phyloP scores from a whole-genome alignment of 2,113 vertebrate species.

The Echinops telfairi region DNA sequence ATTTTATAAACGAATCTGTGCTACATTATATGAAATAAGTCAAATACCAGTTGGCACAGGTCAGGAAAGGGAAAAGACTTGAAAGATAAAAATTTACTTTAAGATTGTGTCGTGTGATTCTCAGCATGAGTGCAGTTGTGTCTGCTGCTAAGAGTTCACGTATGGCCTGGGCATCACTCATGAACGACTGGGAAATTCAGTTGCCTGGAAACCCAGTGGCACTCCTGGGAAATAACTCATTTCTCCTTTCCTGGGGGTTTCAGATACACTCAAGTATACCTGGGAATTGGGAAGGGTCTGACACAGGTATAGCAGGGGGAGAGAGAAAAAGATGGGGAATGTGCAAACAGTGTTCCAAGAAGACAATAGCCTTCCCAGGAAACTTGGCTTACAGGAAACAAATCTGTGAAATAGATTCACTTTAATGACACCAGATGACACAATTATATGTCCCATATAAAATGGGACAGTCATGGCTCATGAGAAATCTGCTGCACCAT shows the following conservation, averaged over 20 bases:
- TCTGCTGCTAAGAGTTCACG: not conserved
- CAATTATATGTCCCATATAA: too few species aligned
- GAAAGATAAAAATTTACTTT: slow-evolving; percentile 46
- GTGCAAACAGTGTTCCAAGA: not conserved
- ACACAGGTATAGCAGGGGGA: not conserved
- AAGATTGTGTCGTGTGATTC: not conserved
- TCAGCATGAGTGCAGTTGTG: not conserved
- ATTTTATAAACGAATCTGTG: slow-evolving; percentile 9
- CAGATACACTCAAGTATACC: not conserved
- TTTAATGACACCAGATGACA: not conserved
- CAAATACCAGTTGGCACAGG: slow-evolving; percentile 34
- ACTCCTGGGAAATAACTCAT: not conserved
- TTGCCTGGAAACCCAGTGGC: not conserved
- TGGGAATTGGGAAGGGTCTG: not conserved
- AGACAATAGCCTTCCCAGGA: too few species aligned
- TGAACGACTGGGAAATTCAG: not conserved
- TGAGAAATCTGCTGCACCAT: too few species aligned
- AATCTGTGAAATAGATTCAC: not conserved
- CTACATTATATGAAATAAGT: slow-evolving; percentile 26
- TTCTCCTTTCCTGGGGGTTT: not conserved
- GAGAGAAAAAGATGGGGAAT: not conserved
- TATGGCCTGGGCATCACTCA: not conserved
- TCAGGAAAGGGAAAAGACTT: slow-evolving; percentile 46
- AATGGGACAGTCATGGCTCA: not conserved
- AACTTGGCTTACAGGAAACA: not conserved